These are phyloP conservation scores for Sicus ferrugineus DNA, from an alignment of 2,888 invertebrate species.

Conservation along the genomic window DNA sequence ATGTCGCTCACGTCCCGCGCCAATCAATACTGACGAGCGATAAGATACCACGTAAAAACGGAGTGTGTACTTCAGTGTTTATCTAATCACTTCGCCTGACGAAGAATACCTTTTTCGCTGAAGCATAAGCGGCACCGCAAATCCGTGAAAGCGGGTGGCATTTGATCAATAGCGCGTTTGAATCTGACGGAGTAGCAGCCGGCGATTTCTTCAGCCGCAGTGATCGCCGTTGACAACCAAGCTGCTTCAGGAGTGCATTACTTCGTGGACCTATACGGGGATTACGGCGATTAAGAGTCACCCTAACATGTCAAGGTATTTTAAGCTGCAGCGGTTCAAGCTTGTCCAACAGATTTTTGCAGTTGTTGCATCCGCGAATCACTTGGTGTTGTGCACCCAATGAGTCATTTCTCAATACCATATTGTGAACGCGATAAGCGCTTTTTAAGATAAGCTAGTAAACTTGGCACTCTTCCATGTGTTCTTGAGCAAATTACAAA, in stretches of 20 bases:
- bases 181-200: neutral
- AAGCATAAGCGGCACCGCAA: neutral
- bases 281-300: neutral
- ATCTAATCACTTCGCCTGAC: constrained; percentile 49
- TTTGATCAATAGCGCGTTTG: constrained; percentile 9
- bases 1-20: too few species aligned
- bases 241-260: neutral
- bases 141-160: neutral
- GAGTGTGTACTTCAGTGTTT: constrained; percentile 36
- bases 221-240: neutral
- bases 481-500: too few species aligned
- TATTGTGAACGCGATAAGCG: too few species aligned
- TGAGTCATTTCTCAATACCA: too few species aligned
- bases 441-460: too few species aligned
- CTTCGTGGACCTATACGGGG: neutral
- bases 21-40: constrained; percentile 25
- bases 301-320: constrained; percentile 25
- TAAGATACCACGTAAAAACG: constrained; percentile 31
- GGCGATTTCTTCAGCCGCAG: neutral
- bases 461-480: too few species aligned
- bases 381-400: too few species aligned
- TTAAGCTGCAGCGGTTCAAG: neutral
- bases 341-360: too few species aligned
- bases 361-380: too few species aligned
- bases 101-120: constrained; percentile 20